phyloP scores from a whole-genome alignment of 2,797 vertebrate genomes.

The Enteromius treurensis region DNA sequence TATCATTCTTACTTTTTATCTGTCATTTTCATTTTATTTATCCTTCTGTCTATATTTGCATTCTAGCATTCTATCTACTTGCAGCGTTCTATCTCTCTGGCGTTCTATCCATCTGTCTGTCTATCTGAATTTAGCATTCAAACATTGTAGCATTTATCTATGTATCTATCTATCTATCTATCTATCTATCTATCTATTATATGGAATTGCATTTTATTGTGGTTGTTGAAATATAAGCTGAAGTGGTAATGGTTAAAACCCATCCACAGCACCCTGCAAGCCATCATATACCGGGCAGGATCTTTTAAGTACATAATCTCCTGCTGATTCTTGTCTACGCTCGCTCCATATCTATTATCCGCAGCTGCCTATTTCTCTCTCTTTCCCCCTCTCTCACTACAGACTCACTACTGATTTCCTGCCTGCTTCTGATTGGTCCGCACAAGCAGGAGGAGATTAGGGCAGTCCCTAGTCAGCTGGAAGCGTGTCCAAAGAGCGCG shows the following conservation, averaged over 20 bases:
- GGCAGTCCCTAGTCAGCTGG: constrained; percentile 65
- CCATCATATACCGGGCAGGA: constrained; percentile 42
- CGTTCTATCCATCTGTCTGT: background rate
- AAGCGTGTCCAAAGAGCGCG: constrained; percentile 1
- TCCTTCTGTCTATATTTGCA: too few relatives aligned
- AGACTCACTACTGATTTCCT: constrained; percentile 70
- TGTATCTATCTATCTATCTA: background rate
- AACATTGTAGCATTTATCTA: background rate
- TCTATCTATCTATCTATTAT: background rate
- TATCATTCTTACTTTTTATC: too few relatives aligned
- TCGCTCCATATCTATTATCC: constrained; percentile 54
- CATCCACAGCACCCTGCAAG: constrained; percentile 17
- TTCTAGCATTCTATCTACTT: background rate
- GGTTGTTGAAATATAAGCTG: background rate
- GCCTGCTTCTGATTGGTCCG: constrained; percentile 67
- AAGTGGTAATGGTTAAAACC: constrained; percentile 16
- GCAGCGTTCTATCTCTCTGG: too few relatives aligned
- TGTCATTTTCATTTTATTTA: too few relatives aligned
- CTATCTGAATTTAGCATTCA: too few relatives aligned
- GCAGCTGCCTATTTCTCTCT: constrained; percentile 51
- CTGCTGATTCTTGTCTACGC: constrained; percentile 45
- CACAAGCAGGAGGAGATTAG: constrained; percentile 64
- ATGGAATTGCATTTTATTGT: background rate
- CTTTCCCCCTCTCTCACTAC: constrained; percentile 43
- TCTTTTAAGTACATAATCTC: constrained; percentile 58